phyloP scores from a whole-genome alignment of 1,140 invertebrate species.

The Glomeris maerens region DNA sequence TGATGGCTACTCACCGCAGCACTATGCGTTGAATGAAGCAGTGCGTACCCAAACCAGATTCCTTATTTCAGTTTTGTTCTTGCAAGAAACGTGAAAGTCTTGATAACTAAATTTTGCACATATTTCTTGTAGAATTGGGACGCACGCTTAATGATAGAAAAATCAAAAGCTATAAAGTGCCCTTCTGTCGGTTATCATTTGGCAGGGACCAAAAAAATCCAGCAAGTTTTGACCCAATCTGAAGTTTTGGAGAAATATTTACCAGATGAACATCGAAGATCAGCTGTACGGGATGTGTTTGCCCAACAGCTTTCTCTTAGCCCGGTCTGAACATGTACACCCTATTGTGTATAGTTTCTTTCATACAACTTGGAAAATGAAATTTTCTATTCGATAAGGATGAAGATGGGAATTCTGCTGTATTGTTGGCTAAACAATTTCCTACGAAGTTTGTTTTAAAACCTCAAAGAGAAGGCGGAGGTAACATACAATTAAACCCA shows the following conservation, averaged over 20 bases:
- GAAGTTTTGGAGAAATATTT: conserved; percentile 59
- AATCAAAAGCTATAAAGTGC: conserved; percentile 81
- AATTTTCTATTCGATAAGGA: conserved; percentile 31
- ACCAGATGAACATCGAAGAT: conserved; percentile 39
- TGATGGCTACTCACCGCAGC: conserved; percentile 70
- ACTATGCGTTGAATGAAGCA: conserved; percentile 62
- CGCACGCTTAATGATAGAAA: conserved; percentile 67
- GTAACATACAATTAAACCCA: conserved; percentile 34
- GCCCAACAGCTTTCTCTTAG: conserved; percentile 81
- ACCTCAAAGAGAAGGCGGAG: conserved; percentile 93
- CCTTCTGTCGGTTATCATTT: conserved; percentile 70
- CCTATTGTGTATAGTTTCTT: no score
- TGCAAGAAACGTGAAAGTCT: no score
- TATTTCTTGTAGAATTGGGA: conserved; percentile 63
- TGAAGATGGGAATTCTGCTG: conserved; percentile 55
- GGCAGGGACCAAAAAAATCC: conserved; percentile 51
- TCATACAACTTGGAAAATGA: background rate
- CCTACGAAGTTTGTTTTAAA: conserved; percentile 86
- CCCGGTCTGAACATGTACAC: conserved; percentile 45
- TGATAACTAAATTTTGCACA: no score
- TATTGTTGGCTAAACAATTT: conserved; percentile 63
- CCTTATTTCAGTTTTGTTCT: no score
- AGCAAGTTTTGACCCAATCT: conserved; percentile 63
- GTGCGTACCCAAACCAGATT: no score
- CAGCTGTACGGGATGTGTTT: conserved; percentile 61